phyloP scores from a whole-genome alignment of 2,113 vertebrate genomes.

The Centropristis striata region DNA sequence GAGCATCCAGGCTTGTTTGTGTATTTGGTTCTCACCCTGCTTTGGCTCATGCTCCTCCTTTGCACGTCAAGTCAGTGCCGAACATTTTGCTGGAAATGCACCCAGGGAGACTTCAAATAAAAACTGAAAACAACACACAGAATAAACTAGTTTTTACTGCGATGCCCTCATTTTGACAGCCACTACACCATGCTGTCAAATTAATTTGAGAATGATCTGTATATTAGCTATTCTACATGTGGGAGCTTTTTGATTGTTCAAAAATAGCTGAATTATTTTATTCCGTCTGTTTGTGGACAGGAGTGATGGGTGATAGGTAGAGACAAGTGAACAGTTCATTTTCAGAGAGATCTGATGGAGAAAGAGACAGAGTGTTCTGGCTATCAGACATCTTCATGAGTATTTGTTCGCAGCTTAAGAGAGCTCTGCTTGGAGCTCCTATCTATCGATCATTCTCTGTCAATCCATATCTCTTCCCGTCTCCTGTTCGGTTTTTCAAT shows the following conservation, averaged over 20 bases:
- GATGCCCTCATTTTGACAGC: slow-evolving; percentile 26
- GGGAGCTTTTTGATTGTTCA: neutral
- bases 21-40: neutral
- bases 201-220: slow-evolving; percentile 21
- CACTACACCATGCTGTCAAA: slow-evolving; percentile 3
- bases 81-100: slow-evolving; percentile 11
- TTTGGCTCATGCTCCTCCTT: neutral
- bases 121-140: slow-evolving; percentile 12
- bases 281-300: neutral
- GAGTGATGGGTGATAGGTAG: slow-evolving; percentile 15
- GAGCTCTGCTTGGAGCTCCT: slow-evolving; percentile 5
- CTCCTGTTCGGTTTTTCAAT: slow-evolving; percentile 27
- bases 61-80: slow-evolving; percentile 10
- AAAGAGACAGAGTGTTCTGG: slow-evolving; percentile 5
- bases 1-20: slow-evolving; percentile 17
- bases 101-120: slow-evolving; percentile 16
- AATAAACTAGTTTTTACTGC: neutral
- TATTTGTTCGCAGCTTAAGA: slow-evolving; percentile 27
- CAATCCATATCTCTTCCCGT: slow-evolving; percentile 15
- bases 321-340: slow-evolving; percentile 27
- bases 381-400: slow-evolving; percentile 10
- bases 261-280: neutral
- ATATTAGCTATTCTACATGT: neutral
- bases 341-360: neutral
- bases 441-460: slow-evolving; percentile 34